phyloP scores from a whole-genome alignment of 2,797 vertebrate species.

The Darevskia mixta region DNA sequence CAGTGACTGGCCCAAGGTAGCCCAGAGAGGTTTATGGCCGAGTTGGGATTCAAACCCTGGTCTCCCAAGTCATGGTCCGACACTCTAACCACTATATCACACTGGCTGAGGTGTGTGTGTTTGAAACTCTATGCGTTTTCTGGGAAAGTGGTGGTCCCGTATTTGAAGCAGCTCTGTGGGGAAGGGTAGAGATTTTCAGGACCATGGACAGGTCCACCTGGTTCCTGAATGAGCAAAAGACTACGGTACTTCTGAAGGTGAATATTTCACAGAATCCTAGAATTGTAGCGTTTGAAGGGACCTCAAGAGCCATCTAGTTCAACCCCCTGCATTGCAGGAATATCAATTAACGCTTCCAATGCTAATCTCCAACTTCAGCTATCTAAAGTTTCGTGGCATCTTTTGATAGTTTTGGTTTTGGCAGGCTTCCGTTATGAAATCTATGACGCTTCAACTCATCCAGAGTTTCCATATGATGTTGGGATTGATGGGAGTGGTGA shows the following conservation, averaged over 20 bases:
- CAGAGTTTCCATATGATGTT: too few species aligned
- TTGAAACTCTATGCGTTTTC: background rate
- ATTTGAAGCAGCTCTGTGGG: background rate
- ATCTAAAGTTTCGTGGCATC: background rate
- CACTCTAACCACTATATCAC: too few species aligned
- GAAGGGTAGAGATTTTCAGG: background rate
- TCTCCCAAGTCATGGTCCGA: too few species aligned
- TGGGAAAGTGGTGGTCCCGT: background rate
- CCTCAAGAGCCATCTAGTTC: background rate
- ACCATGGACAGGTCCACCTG: background rate
- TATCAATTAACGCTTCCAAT: too few species aligned
- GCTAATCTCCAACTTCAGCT: background rate
- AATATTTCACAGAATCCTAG: background rate
- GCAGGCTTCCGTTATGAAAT: background rate
- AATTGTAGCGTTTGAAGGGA: background rate
- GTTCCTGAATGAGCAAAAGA: accelerated
- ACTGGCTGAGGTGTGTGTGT: background rate
- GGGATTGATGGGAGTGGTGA: too few species aligned
- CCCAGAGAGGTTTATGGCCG: too few species aligned
- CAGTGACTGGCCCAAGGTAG: too few species aligned
- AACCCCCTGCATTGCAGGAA: too few species aligned
- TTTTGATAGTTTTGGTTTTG: background rate
- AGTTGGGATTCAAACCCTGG: too few species aligned
- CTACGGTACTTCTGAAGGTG: too few species aligned
- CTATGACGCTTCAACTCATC: background rate